Conservation (phyloP, 2,888 invertebrate species). For the Netelia melanura region DNA sequence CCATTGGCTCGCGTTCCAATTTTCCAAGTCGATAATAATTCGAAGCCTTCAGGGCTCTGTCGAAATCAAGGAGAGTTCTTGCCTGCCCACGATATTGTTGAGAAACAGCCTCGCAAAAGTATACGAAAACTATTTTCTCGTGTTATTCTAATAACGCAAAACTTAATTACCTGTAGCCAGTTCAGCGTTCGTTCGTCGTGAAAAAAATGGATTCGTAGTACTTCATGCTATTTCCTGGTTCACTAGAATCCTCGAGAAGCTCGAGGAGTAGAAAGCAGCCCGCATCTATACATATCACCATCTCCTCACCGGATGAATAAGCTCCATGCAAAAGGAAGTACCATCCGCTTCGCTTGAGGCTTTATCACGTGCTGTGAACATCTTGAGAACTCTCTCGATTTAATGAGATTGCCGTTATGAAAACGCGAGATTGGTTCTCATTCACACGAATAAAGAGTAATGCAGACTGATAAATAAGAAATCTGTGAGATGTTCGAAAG, state of each 20-base stretch:
- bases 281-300: neutral
- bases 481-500: neutral
- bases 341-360: neutral
- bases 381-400: constrained; percentile 14
- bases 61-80: constrained; percentile 58
- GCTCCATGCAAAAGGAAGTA: neutral
- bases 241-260: constrained; percentile 10
- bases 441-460: neutral
- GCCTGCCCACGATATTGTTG: constrained; percentile 74
- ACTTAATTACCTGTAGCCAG: constrained; percentile 75
- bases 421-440: neutral
- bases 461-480: neutral
- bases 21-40: constrained; percentile 71
- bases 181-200: constrained; percentile 26
- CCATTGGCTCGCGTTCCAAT: constrained; percentile 21
- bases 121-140: neutral
- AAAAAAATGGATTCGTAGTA: constrained; percentile 1
- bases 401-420: constrained; percentile 15
- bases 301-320: constrained; percentile 14
- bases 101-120: constrained; percentile 60
- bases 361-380: neutral
- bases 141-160: constrained; percentile 71
- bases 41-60: constrained; percentile 61
- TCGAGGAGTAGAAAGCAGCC: constrained; percentile 23
- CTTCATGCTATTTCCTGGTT: constrained; percentile 32